Evolutionary conservation across 2,888 invertebrate genomes (phyloP), one percentile per base, ranked within the genome.

Genomic region (Chironomus riparius): DNA sequence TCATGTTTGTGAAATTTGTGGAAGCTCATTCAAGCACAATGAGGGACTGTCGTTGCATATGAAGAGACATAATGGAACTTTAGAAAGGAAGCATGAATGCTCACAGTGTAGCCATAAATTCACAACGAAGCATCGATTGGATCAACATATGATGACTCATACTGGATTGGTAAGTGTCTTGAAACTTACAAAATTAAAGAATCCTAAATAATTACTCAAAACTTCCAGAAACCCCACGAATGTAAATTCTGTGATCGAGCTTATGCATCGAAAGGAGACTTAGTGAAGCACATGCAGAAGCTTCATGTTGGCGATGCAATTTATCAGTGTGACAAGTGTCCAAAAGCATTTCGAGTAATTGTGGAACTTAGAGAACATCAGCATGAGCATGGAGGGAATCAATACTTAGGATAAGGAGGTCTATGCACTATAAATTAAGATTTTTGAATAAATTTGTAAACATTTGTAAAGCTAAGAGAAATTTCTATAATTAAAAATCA

Each of bases 1-100:
- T 0, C 88, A 87, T 81, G 86, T 87, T 77, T 91, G 91, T 78
- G 88, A 88, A 22, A 86, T 86, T 76, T 91, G 91, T 78, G 86
- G 87, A 12, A 87, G 89, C 77, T 79, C 85, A 21, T 88, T 88
- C 79, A 87, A 88, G 78, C 88, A 88, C 82, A 88, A 88, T 80
- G 74, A 74, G 12, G 68, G 65, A 13, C 21, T 74, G 6, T 21
- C 12, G 0, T 13, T 87, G 79, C 87, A 87, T 78, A 80, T 88
- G 78, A 87, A 86, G 78, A 85, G 87, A 0, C 74, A 74, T 22
- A 61, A 74, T 48, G 74, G 74, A 22, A 74, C 74, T 1, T 48
- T 62, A 12, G 22, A 21, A 6, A 68, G 61, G 28, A 61, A 72
- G 15, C 24, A 62, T 15, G 18, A n/a, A 47, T 74, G 74, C 22